phyloP scores from a whole-genome alignment of 1,140 invertebrate species.

The Chelonus insularis region DNA sequence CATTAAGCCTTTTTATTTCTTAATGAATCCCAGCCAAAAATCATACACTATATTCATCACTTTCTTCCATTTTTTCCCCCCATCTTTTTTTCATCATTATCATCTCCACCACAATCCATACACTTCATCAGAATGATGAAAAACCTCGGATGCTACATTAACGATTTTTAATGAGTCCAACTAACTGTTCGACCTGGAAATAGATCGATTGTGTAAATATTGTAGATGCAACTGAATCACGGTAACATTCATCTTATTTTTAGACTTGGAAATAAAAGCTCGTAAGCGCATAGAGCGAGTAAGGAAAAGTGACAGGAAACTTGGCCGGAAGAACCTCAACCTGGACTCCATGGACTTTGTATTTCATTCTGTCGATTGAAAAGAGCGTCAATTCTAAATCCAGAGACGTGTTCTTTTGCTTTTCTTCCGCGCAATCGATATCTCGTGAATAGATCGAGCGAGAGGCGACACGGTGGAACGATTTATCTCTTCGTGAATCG shows the following conservation, averaged over 20 bases:
- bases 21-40: not conserved
- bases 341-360: not conserved
- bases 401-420: conserved; percentile 1
- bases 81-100: no score
- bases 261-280: no score
- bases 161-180: no score
- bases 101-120: no score
- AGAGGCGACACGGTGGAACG: conserved; percentile 20
- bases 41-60: not conserved
- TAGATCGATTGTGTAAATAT: no score
- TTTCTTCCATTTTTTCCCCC: no score
- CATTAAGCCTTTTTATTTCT: conserved; percentile 38
- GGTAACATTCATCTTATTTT: no score
- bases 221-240: no score
- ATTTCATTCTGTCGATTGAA: conserved; percentile 1
- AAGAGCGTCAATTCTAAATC: conserved; percentile 4
- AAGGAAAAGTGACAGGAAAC: conserved; percentile 2
- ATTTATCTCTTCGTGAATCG: conserved; percentile 20
- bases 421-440: conserved; percentile 23
- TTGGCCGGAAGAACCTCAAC: conserved; percentile 14
- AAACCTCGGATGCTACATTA: no score
- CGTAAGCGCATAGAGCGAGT: not conserved
- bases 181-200: no score
- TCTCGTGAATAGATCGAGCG: conserved; percentile 23
- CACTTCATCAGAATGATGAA: not conserved